Evolutionary conservation across 2,113 vertebrate genomes (phyloP), one percentile per base, ranked within the genome.

Genomic region (Chloropsis cyanopogon): DNA sequence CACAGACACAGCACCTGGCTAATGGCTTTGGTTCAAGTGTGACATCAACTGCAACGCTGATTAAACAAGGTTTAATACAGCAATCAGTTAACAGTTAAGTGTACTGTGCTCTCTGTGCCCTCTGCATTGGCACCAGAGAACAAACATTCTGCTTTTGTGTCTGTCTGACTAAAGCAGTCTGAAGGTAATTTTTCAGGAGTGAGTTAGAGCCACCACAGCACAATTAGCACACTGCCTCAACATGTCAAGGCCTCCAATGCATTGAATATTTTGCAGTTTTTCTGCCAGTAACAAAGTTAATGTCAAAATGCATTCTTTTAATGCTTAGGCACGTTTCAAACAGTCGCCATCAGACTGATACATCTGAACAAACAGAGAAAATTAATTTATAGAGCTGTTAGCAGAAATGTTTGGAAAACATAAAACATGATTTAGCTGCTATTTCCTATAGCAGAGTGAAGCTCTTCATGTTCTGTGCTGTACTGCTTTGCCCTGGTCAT

Each of bases 1-100:
- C 25, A 42, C 57, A 80, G 25, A 8, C 37, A 12, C 8, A 39
- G 44, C 29, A 50, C 25, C 28, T 61, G 66, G 25, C 7, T 46
- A 6, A 57, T 17, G n/a, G 73, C 60, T 57, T 37, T 37, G 52
- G 17, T 50, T 39, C 26, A 29, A 44, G 35, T 10, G 35, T 33
- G 44, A 37, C 44, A 59, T 82, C 22, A 46, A 7, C 50, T 31
- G 47, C 17, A 6, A 8, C 0, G 1, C 25, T 64, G 50, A 80
- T 35, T 56, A 50, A 80, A 50, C 0, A 2, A 80, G 59, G 46
- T 65, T 57, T 44, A 57, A 52, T 11, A 10, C 9, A 52, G 50
- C 1, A 1, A 18, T 31, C 35, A 16, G 46, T 5, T 26, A 52
- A 52, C 0, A 16, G 39, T 0, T 17, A 41, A 11, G 33, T 11